A percentile compares a stretch with the other conserved stretches of the same genome.
Conservation (phyloP, 2,113 vertebrate species). For the Climacteris rufus region DNA sequence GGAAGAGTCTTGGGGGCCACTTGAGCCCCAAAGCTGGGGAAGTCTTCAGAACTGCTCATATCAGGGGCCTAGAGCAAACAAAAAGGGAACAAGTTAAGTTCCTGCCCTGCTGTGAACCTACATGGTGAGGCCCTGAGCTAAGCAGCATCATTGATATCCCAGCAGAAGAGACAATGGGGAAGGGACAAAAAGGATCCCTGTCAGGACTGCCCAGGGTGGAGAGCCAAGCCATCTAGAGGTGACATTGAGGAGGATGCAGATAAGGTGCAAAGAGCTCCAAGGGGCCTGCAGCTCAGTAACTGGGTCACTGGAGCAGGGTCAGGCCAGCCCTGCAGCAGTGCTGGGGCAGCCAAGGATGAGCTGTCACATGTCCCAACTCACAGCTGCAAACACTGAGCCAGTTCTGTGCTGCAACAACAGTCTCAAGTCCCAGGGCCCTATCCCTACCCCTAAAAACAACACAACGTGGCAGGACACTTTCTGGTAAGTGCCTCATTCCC, state of each 20-base stretch:
- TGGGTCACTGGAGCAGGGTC: fast-evolving
- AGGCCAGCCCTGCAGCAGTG: neutral
- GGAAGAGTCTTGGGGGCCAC: slow-evolving; percentile 89
- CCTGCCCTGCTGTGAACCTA: neutral
- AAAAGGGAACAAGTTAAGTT: slow-evolving; percentile 45
- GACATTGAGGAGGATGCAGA: neutral
- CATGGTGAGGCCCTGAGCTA: neutral
- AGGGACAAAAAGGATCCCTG: neutral
- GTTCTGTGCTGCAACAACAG: neutral
- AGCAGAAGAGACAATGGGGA: fast-evolving
- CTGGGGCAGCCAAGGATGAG: neutral
- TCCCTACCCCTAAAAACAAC: neutral
- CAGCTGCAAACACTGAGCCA: neutral
- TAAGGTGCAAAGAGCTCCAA: neutral
- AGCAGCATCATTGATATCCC: neutral
- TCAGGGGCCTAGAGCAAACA: slow-evolving; percentile 87
- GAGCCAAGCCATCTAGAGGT: neutral
- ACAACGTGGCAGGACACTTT: neutral
- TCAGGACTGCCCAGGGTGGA: neutral
- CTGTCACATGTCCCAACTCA: neutral
- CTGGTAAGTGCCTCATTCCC: neutral
- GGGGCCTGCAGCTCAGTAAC: neutral
- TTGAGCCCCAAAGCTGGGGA: slow-evolving; percentile 95
- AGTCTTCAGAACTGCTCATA: slow-evolving; percentile 98
- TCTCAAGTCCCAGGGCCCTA: neutral